Evolutionary conservation across 1,140 invertebrate species (phyloP), one percentile per base, ranked within the genome.

Genomic region (Trachelipus rathkii): DNA sequence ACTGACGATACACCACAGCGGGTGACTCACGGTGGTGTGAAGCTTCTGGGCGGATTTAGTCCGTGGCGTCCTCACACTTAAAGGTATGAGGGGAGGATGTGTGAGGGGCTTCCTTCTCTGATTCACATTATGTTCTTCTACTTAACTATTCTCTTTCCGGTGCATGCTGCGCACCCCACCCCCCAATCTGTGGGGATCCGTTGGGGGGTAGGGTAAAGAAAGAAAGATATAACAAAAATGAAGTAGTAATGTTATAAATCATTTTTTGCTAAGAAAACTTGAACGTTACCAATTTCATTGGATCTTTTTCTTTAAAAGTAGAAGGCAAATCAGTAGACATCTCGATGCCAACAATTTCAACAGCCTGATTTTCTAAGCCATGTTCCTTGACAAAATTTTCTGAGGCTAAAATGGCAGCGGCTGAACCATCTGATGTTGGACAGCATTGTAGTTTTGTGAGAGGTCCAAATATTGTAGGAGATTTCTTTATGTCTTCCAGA

Each of bases 371-470:
- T 83, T 97, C 90, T 3, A 99, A 86, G 24, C 91, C 91, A 84
- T 96, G 91, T 45, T 88, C 87, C 74, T 87, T 89, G 2, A 99
- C 95, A 86, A 97, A 98, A 2, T 92, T 89, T 86, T 98, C 95
- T 68, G 92, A 96, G 68, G 91, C 95, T 19, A 99, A 82, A 78
- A 99, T 89, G 0, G 92, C 95, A 45, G 95, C 95, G 23, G 93
- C 97, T 19, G 95, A 90, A 10, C 97, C 97, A 87, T 99, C 96
- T 44, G 95, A 97, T 0, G 96, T 99, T 23, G 97, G 97, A 84
- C 96, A 98, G 84, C 97, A 98, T 83, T 97, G 95, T 13, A 98
- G 86, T 84, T 97, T 97, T 9, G 96, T 98, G 13, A 99, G 86
- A 0, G 95, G 94, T 10, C 92, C 94, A 84, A 91, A 94, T 60